Evolutionary conservation across 2,113 vertebrate species (phyloP).

Genomic region (Oxyura jamaicensis): DNA sequence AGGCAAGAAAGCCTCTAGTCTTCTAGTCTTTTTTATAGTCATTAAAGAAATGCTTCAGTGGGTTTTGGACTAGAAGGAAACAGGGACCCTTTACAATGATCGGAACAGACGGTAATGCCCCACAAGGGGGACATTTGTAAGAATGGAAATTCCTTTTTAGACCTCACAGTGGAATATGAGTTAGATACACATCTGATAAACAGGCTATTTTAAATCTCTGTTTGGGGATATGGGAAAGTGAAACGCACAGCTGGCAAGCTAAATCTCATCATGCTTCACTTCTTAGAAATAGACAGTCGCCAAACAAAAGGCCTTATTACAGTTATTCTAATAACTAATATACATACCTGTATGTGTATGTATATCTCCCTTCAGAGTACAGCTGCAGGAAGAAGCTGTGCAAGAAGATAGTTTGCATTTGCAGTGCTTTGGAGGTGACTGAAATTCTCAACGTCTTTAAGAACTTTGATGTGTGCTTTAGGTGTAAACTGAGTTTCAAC

Average conservation of each 20-base stretch:
- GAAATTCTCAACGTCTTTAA: background rate
- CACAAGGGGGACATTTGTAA: conserved; percentile 52
- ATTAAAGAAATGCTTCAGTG: conserved; percentile 42
- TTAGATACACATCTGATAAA: conserved; percentile 69
- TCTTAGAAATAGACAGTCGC: background rate
- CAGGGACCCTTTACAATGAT: conserved; percentile 49
- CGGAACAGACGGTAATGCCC: conserved; percentile 39
- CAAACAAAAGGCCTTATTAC: conserved; percentile 31
- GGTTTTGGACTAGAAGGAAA: conserved; percentile 34
- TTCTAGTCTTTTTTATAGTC: conserved; percentile 37
- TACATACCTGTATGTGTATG: conserved; percentile 51
- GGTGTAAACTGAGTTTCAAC: background rate
- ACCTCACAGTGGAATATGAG: conserved; percentile 45
- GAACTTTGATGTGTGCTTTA: background rate
- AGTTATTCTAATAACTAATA: conserved; percentile 43
- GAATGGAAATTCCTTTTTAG: conserved; percentile 67
- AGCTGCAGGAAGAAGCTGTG: conserved; percentile 43
- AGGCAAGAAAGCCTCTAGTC: background rate
- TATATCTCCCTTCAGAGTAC: conserved; percentile 50
- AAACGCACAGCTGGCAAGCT: conserved; percentile 58
- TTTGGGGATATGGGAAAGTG: conserved; percentile 52
- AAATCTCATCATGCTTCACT: conserved; percentile 35
- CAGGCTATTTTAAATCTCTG: conserved; percentile 55
- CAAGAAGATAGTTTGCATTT: background rate
- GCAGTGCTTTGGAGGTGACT: background rate